Evolutionary conservation across 2,797 vertebrate species (phyloP).

Genomic region (Rallus crepitans): DNA sequence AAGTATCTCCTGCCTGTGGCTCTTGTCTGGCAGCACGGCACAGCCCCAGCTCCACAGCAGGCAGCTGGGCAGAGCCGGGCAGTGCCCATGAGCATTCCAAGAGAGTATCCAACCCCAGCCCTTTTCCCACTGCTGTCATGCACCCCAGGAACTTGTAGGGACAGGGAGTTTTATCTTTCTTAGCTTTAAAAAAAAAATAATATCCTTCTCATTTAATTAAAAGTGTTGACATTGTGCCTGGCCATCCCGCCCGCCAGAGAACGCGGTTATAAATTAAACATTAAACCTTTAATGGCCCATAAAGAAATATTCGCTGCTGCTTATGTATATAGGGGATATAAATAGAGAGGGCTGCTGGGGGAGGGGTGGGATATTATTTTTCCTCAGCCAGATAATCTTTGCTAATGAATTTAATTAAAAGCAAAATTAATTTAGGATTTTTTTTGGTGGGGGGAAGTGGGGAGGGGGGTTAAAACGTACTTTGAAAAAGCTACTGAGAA

Average conservation of each 20-base stretch:
- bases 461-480: background rate
- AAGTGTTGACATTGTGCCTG: slow-evolving; percentile 82
- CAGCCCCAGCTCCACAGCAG: background rate
- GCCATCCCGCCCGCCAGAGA: slow-evolving; percentile 76
- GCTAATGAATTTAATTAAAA: slow-evolving; percentile 82
- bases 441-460: slow-evolving; percentile 4
- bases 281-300: slow-evolving; percentile 82
- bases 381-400: slow-evolving; percentile 75
- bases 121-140: background rate
- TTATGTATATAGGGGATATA: slow-evolving; percentile 71
- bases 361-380: slow-evolving; percentile 64
- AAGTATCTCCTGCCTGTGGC: background rate
- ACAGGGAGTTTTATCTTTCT: slow-evolving; percentile 42
- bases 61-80: fast-evolving
- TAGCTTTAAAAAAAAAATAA: slow-evolving; percentile 49
- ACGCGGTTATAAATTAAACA: slow-evolving; percentile 82
- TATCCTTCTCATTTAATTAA: slow-evolving; percentile 79
- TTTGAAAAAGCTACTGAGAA: background rate
- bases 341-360: slow-evolving; percentile 69
- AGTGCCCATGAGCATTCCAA: fast-evolving
- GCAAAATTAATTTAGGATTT: slow-evolving; percentile 72
- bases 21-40: background rate
- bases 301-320: slow-evolving; percentile 78
- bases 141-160: background rate
- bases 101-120: background rate